A percentile compares a stretch with the other conserved stretches of the same genome.
phyloP scores from a whole-genome alignment of 2,113 vertebrate genomes.

The Peromyscus leucopus region DNA sequence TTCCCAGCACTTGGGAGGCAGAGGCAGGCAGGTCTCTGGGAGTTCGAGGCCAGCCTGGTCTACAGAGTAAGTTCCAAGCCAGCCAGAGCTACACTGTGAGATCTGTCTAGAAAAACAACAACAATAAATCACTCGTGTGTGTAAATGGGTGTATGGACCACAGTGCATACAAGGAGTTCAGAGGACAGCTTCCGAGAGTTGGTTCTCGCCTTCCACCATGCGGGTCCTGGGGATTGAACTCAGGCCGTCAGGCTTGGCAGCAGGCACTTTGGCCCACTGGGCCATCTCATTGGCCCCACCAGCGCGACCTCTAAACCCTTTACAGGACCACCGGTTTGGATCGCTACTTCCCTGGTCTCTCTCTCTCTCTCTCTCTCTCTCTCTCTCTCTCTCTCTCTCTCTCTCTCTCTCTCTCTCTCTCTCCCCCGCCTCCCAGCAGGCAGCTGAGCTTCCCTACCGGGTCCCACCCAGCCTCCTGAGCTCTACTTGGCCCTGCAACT shows the following conservation, averaged over 20 bases:
- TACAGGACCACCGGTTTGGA: not conserved
- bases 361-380: not conserved
- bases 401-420: not conserved
- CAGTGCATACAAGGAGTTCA: not conserved
- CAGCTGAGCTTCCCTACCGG: not conserved
- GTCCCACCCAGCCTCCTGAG: not conserved
- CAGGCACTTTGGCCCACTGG: not conserved
- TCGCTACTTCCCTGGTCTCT: not conserved
- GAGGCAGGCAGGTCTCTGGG: not conserved
- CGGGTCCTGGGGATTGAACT: not conserved
- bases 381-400: no score
- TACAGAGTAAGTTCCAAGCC: not conserved
- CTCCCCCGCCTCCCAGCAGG: not conserved
- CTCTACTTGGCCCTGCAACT: not conserved
- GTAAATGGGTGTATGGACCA: not conserved
- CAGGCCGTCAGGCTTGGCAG: not conserved
- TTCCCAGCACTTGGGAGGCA: not conserved
- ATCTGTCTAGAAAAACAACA: not conserved
- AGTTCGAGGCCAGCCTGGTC: not conserved
- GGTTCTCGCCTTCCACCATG: not conserved
- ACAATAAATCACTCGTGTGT: not conserved
- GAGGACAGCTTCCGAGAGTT: not conserved
- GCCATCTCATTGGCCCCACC: not conserved
- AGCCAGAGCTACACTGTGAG: not conserved
- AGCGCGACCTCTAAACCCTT: not conserved